Conservation (phyloP, 2,888 invertebrate genomes). For the Disparrhopalites patrizii region DNA sequence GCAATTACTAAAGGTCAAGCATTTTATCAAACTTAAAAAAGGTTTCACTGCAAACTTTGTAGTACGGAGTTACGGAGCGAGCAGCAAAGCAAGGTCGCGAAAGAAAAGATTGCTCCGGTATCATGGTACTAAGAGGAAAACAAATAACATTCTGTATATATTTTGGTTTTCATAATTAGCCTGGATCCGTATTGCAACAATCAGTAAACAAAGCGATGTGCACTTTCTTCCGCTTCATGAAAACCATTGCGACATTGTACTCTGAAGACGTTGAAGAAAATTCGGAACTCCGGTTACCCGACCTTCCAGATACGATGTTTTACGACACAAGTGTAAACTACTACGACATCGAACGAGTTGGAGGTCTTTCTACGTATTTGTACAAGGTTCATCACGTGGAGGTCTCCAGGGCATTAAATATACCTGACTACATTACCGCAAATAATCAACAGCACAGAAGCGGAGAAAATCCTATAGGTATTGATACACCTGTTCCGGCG, state of each 20-base stretch:
- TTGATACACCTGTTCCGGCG: constrained; percentile 11
- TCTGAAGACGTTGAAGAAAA: constrained; percentile 36
- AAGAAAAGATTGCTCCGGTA: too few species aligned
- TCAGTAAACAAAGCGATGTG: constrained; percentile 45
- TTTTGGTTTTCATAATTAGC: too few species aligned
- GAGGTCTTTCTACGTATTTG: constrained; percentile 66
- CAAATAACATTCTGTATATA: constrained; percentile 10
- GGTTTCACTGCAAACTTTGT: too few species aligned
- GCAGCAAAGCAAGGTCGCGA: too few species aligned
- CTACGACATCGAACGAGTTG: constrained; percentile 65
- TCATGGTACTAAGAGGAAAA: not conserved
- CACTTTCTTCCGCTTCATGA: constrained; percentile 42
- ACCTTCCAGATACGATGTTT: constrained; percentile 58
- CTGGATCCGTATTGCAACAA: constrained; percentile 42
- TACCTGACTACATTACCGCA: constrained; percentile 38
- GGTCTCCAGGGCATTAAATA: constrained; percentile 52
- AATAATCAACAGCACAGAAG: constrained; percentile 1
- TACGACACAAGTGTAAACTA: constrained; percentile 65
- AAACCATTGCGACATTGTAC: constrained; percentile 36
- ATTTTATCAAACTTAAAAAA: too few species aligned
- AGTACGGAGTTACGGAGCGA: too few species aligned
- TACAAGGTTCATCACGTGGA: constrained; percentile 60
- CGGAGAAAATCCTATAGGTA: not conserved
- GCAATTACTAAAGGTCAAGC: too few species aligned
- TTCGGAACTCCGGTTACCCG: constrained; percentile 29